phyloP scores from a whole-genome alignment of 2,888 invertebrate species.

The Drosophila longiperda region DNA sequence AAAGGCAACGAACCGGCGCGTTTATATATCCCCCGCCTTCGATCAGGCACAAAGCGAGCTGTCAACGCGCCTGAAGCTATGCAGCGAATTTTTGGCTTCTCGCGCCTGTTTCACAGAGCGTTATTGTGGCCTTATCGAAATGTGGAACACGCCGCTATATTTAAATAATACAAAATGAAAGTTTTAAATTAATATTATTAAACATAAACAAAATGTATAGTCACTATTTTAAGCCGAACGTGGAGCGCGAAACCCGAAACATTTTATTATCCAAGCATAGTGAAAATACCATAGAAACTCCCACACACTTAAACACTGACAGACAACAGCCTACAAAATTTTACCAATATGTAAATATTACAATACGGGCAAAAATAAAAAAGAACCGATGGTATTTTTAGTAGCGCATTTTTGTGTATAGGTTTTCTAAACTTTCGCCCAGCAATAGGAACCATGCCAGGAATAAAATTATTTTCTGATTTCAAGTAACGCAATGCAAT shows the following conservation, averaged over 20 bases:
- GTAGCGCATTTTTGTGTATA: constrained; percentile 71
- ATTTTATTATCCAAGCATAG: constrained; percentile 66
- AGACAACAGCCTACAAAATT: constrained; percentile 27
- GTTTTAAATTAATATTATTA: constrained; percentile 76
- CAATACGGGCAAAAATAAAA: constrained; percentile 29
- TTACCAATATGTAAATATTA: constrained; percentile 72
- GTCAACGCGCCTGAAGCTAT: constrained; percentile 58
- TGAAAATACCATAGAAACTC: constrained; percentile 63
- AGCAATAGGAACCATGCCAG: constrained; percentile 62
- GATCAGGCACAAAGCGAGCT: constrained; percentile 27
- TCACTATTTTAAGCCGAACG: constrained; percentile 85
- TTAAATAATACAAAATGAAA: constrained; percentile 72
- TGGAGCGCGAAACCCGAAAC: constrained; percentile 32
- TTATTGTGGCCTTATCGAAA: constrained; percentile 16
- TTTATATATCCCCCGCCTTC: not conserved
- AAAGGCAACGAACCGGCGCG: constrained; percentile 62
- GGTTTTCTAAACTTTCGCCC: constrained; percentile 47
- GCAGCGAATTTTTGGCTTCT: constrained; percentile 70
- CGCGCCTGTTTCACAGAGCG: constrained; percentile 50
- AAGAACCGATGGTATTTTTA: constrained; percentile 59
- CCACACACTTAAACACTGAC: constrained; percentile 52
- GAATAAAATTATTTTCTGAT: constrained; percentile 75
- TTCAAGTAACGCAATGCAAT: constrained; percentile 12
- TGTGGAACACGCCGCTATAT: constrained; percentile 42
- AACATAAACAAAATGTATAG: constrained; percentile 85